Conservation (phyloP, 92 coral and sea anemone genomes). For the Phenganax stokvisi region DNA sequence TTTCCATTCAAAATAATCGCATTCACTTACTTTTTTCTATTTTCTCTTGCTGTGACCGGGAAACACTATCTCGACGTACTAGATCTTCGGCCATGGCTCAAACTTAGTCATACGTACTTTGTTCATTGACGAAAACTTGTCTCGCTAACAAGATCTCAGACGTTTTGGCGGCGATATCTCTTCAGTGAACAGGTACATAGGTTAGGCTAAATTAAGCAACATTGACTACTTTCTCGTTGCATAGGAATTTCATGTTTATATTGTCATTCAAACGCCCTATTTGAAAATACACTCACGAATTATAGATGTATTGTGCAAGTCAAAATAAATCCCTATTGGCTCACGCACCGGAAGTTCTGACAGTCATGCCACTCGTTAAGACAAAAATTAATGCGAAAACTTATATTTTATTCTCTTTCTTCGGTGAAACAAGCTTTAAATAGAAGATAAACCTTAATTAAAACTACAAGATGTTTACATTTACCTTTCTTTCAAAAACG, state of each 20-base stretch:
- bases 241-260: conserved; percentile 34
- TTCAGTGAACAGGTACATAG: background rate
- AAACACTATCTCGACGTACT: conserved; percentile 1
- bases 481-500: too few species aligned
- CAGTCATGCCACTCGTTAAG: background rate
- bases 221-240: background rate
- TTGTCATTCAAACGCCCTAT: conserved; percentile 30
- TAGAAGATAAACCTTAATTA: too few species aligned
- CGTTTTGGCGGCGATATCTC: background rate
- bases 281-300: background rate
- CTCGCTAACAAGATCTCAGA: background rate
- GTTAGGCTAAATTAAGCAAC: conserved; percentile 12
- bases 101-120: background rate
- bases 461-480: too few species aligned
- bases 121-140: conserved; percentile 10
- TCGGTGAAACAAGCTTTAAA: too few species aligned
- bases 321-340: background rate
- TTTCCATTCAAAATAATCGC: background rate
- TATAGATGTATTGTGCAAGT: conserved; percentile 1
- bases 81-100: conserved; percentile 15
- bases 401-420: too few species aligned
- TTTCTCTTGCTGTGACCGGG: conserved; percentile 13
- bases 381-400: background rate
- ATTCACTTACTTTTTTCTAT: conserved; percentile 25
- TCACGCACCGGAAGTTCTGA: conserved; percentile 1